Evolutionary conservation across 1,140 invertebrate genomes (phyloP).

Genomic region (Drepana arcuata): DNA sequence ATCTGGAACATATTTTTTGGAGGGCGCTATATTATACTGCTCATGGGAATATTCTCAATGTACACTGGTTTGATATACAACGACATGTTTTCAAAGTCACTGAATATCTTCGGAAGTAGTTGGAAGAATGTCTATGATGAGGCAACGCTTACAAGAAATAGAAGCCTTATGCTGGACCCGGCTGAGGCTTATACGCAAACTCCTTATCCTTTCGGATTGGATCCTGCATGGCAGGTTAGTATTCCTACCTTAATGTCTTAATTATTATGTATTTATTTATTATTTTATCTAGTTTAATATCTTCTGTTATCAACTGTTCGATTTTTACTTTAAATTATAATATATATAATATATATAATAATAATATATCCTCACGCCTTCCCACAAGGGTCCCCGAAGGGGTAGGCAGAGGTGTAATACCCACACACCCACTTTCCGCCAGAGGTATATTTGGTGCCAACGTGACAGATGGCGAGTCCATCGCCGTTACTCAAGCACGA

Average conservation of each 20-base stretch:
- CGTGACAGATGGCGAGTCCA: no score
- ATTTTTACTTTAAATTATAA: no score
- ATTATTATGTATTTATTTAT: no score
- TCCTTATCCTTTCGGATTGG: constrained; percentile 85
- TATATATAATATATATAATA: no score
- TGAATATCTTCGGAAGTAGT: constrained; percentile 86
- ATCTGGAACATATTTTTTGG: constrained; percentile 89
- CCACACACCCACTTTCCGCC: no score
- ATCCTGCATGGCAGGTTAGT: constrained; percentile 81
- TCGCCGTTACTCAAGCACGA: no score
- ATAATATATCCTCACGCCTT: no score
- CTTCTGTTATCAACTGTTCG: no score
- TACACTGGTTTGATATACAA: constrained; percentile 91
- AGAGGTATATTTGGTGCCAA: no score
- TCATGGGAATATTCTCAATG: constrained; percentile 89
- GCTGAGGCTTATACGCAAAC: constrained; percentile 61
- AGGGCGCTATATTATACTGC: constrained; percentile 86
- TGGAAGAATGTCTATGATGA: constrained; percentile 76
- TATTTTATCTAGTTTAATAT: no score
- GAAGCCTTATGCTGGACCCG: constrained; percentile 75
- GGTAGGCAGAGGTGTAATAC: no score
- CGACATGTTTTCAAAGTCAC: constrained; percentile 85
- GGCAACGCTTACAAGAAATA: constrained; percentile 46
- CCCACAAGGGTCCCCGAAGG: no score
- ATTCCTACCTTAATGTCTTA: constrained; percentile 1